Base-by-base conservation (phyloP, 1,140 invertebrate genomes). In the Phymastichus coffea region DNA sequence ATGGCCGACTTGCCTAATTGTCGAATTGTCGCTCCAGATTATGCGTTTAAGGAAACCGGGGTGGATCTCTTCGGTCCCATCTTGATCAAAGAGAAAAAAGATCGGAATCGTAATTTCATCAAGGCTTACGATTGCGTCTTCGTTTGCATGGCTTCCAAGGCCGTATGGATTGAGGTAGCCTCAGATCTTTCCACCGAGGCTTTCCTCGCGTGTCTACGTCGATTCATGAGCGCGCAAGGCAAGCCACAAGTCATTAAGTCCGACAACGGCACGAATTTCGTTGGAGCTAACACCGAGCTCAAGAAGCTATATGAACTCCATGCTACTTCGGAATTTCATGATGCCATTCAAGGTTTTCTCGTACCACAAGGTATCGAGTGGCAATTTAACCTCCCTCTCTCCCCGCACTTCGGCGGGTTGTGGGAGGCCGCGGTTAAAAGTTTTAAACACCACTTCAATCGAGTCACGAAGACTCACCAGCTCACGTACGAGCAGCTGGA, bases 51-150 rank as follows among this genome's bases (percentile, higher is more conserved):
- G 9, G 19, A 58, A 23, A 46, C 62, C 0, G 73, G 71, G 0
- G 49, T 73, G 0, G 73, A 78, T 48, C 75, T 70, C 46, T 67
- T 63, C n/a, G 75, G 76, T 12, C 69, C 70, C 0, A 63, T 73
- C 15, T 46, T 59, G 1, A 58, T 76, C 0, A 76, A 73, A 60
- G 64, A 41, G 8, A 64, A 52, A 38, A 53, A 46, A 49, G 35
- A 26, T 28, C 17, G 54, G 4, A 54, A 58, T 14, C 25, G n/a
- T 4, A 63, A 30, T 20, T 25, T 4, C 37, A 40, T 61, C 1
- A 61, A 57, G 10, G 44, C 22, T 8, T 63, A 60, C 54, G 57
- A 54, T 17, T 30, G 30, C 1, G n/a, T 63, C 1, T 66, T 61
- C 14, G 28, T 61, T n/a, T 64, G 53, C n/a, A 15, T 61, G 4